Conservation (phyloP, 2,797 vertebrate genomes). For the Pelobates cultripes region DNA sequence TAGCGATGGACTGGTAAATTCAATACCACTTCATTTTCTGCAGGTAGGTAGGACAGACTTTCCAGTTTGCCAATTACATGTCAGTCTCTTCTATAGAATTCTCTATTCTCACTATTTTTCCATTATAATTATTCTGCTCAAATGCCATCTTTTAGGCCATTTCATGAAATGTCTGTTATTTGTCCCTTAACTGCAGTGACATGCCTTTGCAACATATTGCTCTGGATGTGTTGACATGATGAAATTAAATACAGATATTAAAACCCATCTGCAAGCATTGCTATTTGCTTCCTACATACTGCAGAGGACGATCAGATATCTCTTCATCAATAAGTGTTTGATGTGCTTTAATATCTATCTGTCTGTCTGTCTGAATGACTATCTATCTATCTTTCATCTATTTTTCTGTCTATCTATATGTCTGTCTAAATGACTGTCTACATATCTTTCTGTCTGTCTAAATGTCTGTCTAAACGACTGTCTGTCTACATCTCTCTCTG, state of each 20-base stretch:
- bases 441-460: no score
- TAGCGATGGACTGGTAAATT: neutral
- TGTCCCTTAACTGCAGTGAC: neutral
- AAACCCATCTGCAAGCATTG: neutral
- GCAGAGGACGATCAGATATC: neutral
- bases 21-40: neutral
- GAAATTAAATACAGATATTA: conserved; percentile 1
- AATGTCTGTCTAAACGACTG: no score
- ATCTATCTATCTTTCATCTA: no score
- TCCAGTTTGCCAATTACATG: neutral
- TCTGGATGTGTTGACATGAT: neutral
- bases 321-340: neutral
- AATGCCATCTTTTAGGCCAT: neutral
- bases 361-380: no score
- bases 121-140: neutral
- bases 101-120: neutral
- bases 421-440: no score
- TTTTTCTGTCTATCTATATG: no score
- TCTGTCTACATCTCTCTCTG: no score
- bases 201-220: neutral
- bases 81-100: neutral
- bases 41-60: neutral
- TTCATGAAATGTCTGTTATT: conserved; percentile 4
- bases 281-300: neutral
- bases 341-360: neutral